These are phyloP conservation scores for Taeniopygia guttata DNA, from an alignment of 2,797 vertebrate species.

Conservation along the genomic window DNA sequence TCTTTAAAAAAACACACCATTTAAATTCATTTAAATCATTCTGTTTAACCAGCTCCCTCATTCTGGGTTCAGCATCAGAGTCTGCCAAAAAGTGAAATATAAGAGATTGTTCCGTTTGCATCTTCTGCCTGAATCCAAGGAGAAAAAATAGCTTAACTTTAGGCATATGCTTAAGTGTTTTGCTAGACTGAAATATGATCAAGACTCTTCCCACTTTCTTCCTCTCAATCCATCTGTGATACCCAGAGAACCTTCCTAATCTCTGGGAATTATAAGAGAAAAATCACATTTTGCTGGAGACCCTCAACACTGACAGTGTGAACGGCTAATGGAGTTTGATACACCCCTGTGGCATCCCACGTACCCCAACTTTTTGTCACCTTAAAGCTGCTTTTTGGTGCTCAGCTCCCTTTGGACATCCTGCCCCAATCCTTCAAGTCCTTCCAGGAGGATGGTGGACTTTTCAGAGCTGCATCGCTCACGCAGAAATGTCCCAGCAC, in stretches of 20 bases:
- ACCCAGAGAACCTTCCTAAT: not conserved
- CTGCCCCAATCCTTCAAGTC: not conserved
- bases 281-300: not conserved
- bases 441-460: not conserved
- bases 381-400: not conserved
- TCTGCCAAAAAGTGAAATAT: not conserved
- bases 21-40: not conserved
- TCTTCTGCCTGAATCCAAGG: slow-evolving; percentile 1
- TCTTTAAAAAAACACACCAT: not conserved
- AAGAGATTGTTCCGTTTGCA: not conserved
- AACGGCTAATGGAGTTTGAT: not conserved
- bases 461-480: not conserved
- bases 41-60: not conserved
- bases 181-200: slow-evolving; percentile 43
- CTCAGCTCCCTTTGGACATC: not conserved
- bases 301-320: not conserved
- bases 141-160: slow-evolving; percentile 34
- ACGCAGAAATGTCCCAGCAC: not conserved
- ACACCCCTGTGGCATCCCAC: not conserved
- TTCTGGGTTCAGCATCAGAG: not conserved
- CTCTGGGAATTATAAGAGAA: not conserved
- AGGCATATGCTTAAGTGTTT: slow-evolving; percentile 14
- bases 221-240: slow-evolving; percentile 13
- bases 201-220: slow-evolving; percentile 28
- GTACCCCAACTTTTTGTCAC: not conserved